A percentile compares a stretch with the other conserved stretches of the same genome.
Conservation (phyloP, 1,140 invertebrate genomes). For the Protaetia brevitarsis region DNA sequence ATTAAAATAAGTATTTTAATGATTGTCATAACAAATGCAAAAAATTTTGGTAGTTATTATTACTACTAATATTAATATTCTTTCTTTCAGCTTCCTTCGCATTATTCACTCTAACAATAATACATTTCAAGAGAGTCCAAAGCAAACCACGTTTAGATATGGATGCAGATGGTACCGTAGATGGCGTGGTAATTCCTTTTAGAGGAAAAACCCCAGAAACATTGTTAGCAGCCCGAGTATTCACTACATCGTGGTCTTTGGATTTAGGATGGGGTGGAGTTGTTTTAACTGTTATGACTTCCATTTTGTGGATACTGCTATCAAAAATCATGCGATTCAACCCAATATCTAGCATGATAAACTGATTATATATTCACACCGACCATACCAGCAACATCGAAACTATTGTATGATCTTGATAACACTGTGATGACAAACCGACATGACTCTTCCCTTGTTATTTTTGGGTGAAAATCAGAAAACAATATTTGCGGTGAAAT, state of each 20-base stretch:
- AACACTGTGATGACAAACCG: not conserved
- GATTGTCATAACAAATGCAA: too few relatives aligned
- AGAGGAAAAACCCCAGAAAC: conserved; percentile 50
- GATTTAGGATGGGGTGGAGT: conserved; percentile 81
- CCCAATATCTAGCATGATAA: conserved; percentile 69
- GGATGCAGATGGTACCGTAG: conserved; percentile 61
- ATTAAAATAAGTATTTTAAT: not conserved
- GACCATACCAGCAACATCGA: not conserved
- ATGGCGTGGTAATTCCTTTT: conserved; percentile 60
- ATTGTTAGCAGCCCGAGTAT: conserved; percentile 59
- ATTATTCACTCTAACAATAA: conserved; percentile 84
- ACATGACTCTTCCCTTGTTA: not conserved
- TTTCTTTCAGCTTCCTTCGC: conserved; percentile 75
- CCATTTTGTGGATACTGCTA: conserved; percentile 79
- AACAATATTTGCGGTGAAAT: too few relatives aligned
- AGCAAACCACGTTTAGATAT: conserved; percentile 55
- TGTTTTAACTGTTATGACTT: conserved; percentile 70
- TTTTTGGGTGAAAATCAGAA: not conserved
- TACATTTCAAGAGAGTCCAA: conserved; percentile 81
- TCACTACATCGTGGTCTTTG: conserved; percentile 77
- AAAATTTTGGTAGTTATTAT: too few relatives aligned
- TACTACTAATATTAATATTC: not conserved
- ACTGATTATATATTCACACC: conserved; percentile 33
- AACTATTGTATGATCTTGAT: not conserved
- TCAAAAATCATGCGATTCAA: conserved; percentile 88